Evolutionary conservation across 2,113 vertebrate species (phyloP).

Genomic region (Willisornis vidua): DNA sequence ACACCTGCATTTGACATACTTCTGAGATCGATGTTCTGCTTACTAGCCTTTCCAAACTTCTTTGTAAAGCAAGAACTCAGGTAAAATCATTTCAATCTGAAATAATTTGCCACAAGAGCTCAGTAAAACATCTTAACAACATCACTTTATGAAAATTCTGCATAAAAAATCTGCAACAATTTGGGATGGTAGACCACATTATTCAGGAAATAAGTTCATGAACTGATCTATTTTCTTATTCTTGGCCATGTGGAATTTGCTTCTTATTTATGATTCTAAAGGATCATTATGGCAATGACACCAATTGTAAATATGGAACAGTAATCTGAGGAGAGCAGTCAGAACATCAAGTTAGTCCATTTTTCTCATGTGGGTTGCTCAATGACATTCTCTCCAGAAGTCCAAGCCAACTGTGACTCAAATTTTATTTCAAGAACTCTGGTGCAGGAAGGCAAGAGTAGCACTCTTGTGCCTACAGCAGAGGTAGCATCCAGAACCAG

Average conservation of each 20-base stretch:
- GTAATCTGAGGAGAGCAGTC: not conserved
- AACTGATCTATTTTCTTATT: not conserved
- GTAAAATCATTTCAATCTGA: not conserved
- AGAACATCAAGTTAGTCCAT: not conserved
- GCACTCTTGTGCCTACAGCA: not conserved
- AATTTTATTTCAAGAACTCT: not conserved
- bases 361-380: not conserved
- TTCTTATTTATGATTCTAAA: not conserved
- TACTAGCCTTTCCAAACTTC: slow-evolving; percentile 1
- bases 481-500: not conserved
- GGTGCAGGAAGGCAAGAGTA: not conserved
- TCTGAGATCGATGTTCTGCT: slow-evolving; percentile 15
- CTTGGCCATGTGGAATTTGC: not conserved
- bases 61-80: not conserved
- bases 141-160: not conserved
- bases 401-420: not conserved
- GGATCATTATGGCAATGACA: not conserved
- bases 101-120: not conserved
- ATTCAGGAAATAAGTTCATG: not conserved
- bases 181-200: not conserved
- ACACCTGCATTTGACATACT: slow-evolving; percentile 45
- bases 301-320: not conserved
- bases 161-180: not conserved
- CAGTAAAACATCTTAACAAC: not conserved
- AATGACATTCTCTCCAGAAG: not conserved